These are phyloP conservation scores for Hoplodrina ambigua DNA, from an alignment of 2,888 invertebrate genomes.

Conservation along the genomic window DNA sequence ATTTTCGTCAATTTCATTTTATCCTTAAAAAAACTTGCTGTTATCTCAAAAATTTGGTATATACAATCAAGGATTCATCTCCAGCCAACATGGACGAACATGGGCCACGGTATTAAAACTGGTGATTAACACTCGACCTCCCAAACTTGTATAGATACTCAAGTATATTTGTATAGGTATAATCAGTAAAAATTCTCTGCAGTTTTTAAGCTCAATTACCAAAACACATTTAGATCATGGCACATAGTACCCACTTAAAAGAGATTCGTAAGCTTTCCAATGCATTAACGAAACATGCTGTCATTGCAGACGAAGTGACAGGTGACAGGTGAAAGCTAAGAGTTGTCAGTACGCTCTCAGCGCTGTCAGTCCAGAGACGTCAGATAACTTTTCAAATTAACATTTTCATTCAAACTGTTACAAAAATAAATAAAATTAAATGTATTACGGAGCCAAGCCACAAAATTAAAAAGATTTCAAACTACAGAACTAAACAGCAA, in stretches of 20 bases:
- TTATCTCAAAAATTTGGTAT: too few relatives aligned
- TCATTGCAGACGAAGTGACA: constrained; percentile 33
- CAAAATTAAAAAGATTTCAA: neutral
- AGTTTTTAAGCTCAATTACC: neutral
- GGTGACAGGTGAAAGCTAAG: constrained; percentile 40
- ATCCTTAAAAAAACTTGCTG: too few relatives aligned
- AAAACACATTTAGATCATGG: constrained; percentile 10
- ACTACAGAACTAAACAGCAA: neutral
- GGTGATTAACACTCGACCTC: neutral
- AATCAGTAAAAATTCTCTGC: neutral
- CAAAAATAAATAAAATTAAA: constrained; percentile 6
- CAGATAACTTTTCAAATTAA: constrained; percentile 22
- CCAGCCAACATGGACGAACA: neutral
- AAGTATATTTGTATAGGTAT: neutral
- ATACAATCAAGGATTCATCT: neutral
- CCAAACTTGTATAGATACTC: neutral
- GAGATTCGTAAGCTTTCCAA: constrained; percentile 12
- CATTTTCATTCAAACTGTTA: neutral
- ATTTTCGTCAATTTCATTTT: too few relatives aligned
- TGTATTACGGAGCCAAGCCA: neutral
- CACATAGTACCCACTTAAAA: constrained; percentile 3
- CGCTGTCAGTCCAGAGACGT: constrained; percentile 37
- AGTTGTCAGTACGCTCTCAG: constrained; percentile 45
- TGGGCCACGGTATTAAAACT: neutral
- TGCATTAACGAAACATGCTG: constrained; percentile 54